Conservation (phyloP, 2,113 vertebrate genomes). For the Tachycineta bicolor region DNA sequence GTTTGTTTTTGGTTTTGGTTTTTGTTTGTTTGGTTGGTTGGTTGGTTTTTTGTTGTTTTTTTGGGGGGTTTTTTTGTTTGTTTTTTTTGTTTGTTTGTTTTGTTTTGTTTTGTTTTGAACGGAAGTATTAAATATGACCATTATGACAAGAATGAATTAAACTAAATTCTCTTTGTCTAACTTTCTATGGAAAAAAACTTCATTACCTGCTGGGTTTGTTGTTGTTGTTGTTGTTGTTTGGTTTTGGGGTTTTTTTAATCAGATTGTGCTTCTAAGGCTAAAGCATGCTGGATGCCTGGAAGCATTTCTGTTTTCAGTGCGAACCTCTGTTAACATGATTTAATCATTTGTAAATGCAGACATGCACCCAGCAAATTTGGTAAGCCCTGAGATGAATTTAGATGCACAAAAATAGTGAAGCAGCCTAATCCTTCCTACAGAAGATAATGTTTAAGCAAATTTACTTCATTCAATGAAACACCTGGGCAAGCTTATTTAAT, state of each 20-base stretch:
- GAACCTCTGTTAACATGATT: neutral
- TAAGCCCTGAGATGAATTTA: conserved; percentile 56
- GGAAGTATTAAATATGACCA: neutral
- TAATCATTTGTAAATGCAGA: conserved; percentile 29
- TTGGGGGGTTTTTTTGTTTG: neutral
- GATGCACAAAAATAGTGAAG: conserved; percentile 26
- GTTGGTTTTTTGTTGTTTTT: too few species aligned
- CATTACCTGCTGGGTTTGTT: neutral
- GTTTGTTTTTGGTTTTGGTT: too few species aligned
- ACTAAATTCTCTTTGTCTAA: neutral
- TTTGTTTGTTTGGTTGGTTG: too few species aligned
- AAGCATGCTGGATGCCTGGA: neutral
- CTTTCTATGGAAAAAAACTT: neutral
- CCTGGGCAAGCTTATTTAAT: conserved; percentile 55
- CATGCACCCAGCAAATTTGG: conserved; percentile 24
- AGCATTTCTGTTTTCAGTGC: neutral
- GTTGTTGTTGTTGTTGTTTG: neutral
- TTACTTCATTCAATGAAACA: conserved; percentile 36
- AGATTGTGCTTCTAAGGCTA: neutral
- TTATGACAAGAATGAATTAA: neutral
- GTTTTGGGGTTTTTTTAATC: neutral
- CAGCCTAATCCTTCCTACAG: conserved; percentile 42
- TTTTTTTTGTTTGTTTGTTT: too few species aligned
- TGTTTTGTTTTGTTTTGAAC: neutral
- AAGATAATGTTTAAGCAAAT: conserved; percentile 59